These are phyloP conservation scores for Echiichthys vipera DNA, from an alignment of 2,797 vertebrate genomes.

Conservation along the genomic window DNA sequence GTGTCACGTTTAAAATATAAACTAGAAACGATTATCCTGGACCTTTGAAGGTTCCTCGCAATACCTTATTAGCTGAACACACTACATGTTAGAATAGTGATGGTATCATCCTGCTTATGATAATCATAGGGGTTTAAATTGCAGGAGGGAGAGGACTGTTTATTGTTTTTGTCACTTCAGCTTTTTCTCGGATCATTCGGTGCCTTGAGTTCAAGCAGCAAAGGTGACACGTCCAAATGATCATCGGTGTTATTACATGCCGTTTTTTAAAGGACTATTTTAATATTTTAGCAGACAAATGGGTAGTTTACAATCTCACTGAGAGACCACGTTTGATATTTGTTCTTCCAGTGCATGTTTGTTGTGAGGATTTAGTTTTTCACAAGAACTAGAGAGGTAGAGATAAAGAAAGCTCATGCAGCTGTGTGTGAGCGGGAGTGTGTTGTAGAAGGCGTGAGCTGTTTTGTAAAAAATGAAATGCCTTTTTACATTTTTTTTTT, in stretches of 20 bases:
- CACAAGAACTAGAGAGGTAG: not conserved
- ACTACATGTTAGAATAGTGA: slow-evolving; percentile 20
- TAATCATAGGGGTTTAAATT: slow-evolving; percentile 43
- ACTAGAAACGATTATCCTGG: slow-evolving; percentile 1
- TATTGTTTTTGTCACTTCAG: slow-evolving; percentile 15
- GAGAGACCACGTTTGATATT: slow-evolving; percentile 14
- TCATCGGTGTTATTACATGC: slow-evolving; percentile 25
- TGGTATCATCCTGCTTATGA: slow-evolving; percentile 20
- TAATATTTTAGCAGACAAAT: slow-evolving; percentile 12
- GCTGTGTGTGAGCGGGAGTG: slow-evolving; percentile 6
- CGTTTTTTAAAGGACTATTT: slow-evolving; percentile 9
- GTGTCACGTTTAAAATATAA: not conserved
- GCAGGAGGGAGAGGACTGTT: slow-evolving; percentile 37
- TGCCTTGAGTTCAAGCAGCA: slow-evolving; percentile 81
- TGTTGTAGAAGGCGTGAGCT: slow-evolving; percentile 15
- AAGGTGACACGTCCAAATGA: slow-evolving; percentile 28
- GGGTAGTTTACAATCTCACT: slow-evolving; percentile 27
- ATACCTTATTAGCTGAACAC: slow-evolving; percentile 13
- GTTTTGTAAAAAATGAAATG: slow-evolving; percentile 53
- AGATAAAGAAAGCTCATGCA: slow-evolving; percentile 2
- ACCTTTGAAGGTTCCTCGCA: slow-evolving; percentile 20
- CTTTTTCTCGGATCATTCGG: slow-evolving; percentile 60
- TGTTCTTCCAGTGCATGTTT: slow-evolving; percentile 33
- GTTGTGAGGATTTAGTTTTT: slow-evolving; percentile 32
- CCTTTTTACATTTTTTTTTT: slow-evolving; percentile 43